Evolutionary conservation across 2,113 vertebrate genomes (phyloP), one percentile per base, ranked within the genome.

Genomic region (Himantopus leucocephalus): DNA sequence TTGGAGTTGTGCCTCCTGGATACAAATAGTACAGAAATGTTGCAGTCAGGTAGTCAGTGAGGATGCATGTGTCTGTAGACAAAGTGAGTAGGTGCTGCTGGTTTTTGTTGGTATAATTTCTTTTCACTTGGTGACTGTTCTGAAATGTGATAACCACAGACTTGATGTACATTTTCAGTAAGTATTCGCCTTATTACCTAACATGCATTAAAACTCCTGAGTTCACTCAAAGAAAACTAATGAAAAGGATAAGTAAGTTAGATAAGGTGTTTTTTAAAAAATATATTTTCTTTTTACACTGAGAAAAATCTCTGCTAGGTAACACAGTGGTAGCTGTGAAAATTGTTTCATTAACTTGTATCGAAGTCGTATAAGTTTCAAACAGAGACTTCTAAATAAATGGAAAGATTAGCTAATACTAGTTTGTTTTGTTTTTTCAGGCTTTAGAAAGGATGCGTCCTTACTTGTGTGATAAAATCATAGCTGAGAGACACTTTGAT

Each of bases 401-500:
- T 30, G 4, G 62, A 58, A 75, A 34, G 18, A 12, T 72, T 70
- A 41, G 14, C 76, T 96, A 59, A 95, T 72, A 9, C 15, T 17
- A 14, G 14, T 88, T 85, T 94, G 89, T 37, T 97, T 66, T 94
- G 62, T 92, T 66, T 45, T 97, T 97, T 56, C 78, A 99, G 98
- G 98, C 98, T 53, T 94, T 99, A 85, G 98, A 99, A 97, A 98
- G 98, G 77, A 96, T 99, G 88, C 98, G 99, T 50, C 99, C 98
- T 34, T 99, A 99, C 96, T 98, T 99, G 63, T 99, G 99, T 81
- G 99, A 99, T 58, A 99, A 99, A 98, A 99, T 99, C 95, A 98
- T 99, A 88, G 99, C 99, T 0, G 99, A 99, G 72, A 99, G 99
- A 85, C 99, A 99, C 94, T 99, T 99, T 58, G 99, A 99, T 97